Evolutionary conservation across 35 echinoderm and acorn worm genomes (phyloP).

Genomic region (Amphiura filiformis): DNA sequence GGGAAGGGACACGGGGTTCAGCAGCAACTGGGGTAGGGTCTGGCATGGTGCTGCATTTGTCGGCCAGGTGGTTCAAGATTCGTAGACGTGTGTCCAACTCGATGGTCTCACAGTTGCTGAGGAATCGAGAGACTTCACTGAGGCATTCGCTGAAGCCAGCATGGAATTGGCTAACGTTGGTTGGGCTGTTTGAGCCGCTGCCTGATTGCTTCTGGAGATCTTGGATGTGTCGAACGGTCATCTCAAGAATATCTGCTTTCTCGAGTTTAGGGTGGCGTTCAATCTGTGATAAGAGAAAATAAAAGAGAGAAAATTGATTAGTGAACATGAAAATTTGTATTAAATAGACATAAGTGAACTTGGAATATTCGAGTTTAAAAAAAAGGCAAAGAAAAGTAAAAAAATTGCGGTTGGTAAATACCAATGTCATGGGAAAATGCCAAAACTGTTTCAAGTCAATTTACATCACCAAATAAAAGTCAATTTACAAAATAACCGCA

Average conservation of each 20-base stretch:
- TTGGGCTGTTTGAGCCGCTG: background rate
- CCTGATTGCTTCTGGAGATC: conserved; percentile 57
- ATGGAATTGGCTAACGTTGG: conserved; percentile 62
- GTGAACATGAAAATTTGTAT: background rate
- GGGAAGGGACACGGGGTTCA: background rate
- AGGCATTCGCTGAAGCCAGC: conserved; percentile 91
- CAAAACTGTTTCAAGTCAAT: no score
- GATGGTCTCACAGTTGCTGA: conserved; percentile 66
- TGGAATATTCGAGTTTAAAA: no score
- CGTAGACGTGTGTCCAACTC: conserved; percentile 71
- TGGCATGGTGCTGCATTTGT: conserved; percentile 47
- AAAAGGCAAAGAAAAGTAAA: no score
- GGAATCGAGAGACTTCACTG: conserved; percentile 70
- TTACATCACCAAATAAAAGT: no score
- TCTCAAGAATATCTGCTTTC: conserved; percentile 89
- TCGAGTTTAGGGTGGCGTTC: conserved; percentile 80
- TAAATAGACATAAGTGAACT: no score
- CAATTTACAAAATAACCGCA: no score
- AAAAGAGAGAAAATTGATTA: conserved; percentile 7
- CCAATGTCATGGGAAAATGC: no score
- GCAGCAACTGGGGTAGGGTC: background rate
- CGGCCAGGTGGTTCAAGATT: conserved; percentile 63
- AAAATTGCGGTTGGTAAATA: no score
- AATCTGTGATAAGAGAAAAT: conserved; percentile 51
- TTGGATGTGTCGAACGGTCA: conserved; percentile 82